Percentiles rank a stretch among this genome's conserved stretches.
phyloP scores from a whole-genome alignment of 2,113 vertebrate species.

The Chionodraco myersi region DNA sequence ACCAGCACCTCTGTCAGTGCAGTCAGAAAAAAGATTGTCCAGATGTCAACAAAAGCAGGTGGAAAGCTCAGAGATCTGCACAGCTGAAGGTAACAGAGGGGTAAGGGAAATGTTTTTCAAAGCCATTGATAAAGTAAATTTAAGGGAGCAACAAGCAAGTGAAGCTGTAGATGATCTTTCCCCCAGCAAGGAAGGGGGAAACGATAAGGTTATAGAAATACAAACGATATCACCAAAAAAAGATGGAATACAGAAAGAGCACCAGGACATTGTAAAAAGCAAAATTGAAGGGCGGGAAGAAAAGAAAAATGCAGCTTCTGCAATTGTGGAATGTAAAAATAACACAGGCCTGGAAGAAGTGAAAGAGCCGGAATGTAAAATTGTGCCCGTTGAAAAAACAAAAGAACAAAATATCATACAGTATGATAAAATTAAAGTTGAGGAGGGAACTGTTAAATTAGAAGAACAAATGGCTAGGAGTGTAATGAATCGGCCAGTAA shows the following conservation, averaged over 20 bases:
- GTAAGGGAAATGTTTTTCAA: slow-evolving; percentile 79
- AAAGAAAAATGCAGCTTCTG: background rate
- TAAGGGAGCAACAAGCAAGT: slow-evolving; percentile 35
- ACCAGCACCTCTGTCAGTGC: slow-evolving; percentile 15
- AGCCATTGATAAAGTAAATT: slow-evolving; percentile 58
- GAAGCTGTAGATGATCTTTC: slow-evolving; percentile 40
- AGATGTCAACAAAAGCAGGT: slow-evolving; percentile 60
- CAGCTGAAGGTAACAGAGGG: slow-evolving; percentile 70
- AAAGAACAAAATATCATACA: slow-evolving; percentile 10
- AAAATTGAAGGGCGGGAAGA: slow-evolving; percentile 23
- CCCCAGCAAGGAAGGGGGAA: slow-evolving; percentile 6
- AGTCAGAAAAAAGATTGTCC: slow-evolving; percentile 47
- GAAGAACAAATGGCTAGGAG: slow-evolving; percentile 15
- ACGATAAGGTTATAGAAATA: slow-evolving; percentile 55
- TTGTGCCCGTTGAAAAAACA: background rate
- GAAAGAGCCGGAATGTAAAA: slow-evolving; percentile 29
- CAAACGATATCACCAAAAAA: slow-evolving; percentile 28
- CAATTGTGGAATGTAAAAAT: slow-evolving; percentile 9
- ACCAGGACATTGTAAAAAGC: slow-evolving; percentile 1
- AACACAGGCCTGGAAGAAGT: background rate
- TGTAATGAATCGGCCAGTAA: slow-evolving; percentile 16
- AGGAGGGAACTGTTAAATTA: slow-evolving; percentile 4
- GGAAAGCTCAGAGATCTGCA: slow-evolving; percentile 43
- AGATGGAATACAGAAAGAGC: background rate
- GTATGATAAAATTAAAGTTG: slow-evolving; percentile 8